A percentile compares a stretch with the other conserved stretches of the same genome.
These are phyloP conservation scores for Pteruthius melanotis DNA, from an alignment of 2,113 vertebrate species.

Conservation along the genomic window DNA sequence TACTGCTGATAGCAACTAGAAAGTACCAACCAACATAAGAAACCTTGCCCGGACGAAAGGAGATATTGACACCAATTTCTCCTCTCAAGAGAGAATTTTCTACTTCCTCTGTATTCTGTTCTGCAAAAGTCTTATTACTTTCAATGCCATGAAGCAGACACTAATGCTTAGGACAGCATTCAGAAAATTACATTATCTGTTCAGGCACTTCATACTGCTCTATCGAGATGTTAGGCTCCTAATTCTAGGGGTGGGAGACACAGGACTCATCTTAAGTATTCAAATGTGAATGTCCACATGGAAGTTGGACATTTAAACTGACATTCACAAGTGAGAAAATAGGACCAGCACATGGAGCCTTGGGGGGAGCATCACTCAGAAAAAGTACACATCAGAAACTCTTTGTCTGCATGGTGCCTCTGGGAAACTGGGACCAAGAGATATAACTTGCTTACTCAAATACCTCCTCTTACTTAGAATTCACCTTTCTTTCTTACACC, in stretches of 20 bases:
- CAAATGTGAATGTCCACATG: background rate
- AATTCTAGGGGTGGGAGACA: background rate
- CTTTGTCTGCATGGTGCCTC: background rate
- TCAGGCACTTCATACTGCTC: background rate
- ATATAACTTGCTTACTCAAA: background rate
- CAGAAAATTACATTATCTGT: background rate
- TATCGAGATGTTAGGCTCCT: background rate
- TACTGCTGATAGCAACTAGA: constrained; percentile 24
- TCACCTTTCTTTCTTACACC: background rate
- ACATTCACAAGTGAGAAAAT: background rate
- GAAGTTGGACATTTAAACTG: background rate
- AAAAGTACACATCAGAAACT: background rate
- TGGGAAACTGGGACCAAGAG: background rate
- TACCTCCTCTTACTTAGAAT: background rate
- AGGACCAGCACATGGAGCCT: background rate
- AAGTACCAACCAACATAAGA: background rate
- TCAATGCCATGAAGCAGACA: background rate
- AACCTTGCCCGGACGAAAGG: constrained; percentile 4
- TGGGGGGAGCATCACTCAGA: background rate
- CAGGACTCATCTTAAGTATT: background rate
- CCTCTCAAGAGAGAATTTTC: background rate
- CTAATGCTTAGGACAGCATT: background rate
- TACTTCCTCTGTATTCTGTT: background rate
- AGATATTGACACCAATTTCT: background rate
- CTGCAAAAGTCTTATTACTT: background rate